phyloP scores from a whole-genome alignment of 2,888 invertebrate genomes.

The Cantharis rustica region DNA sequence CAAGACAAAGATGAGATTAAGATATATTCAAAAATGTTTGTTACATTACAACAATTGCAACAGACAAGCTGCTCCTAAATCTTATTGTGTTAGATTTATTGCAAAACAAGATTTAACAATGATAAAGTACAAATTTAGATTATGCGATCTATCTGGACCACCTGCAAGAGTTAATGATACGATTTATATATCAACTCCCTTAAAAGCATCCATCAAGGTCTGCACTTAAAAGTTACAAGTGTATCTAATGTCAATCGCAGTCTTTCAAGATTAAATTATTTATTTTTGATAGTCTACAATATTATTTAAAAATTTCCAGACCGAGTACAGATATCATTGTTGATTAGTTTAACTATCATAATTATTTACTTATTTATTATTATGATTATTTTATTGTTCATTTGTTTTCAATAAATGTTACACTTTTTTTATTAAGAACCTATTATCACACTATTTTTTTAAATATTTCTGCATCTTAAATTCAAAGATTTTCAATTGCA shows the following conservation, averaged over 20 bases:
- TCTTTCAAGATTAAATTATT: background rate
- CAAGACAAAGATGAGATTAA: constrained; percentile 10
- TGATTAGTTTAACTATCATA: background rate
- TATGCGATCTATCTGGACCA: background rate
- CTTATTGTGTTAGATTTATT: constrained; percentile 2
- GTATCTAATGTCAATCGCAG: background rate
- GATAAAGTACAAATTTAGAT: background rate
- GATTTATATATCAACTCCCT: background rate
- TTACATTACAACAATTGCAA: background rate
- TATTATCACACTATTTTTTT: no score
- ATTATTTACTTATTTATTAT: no score
- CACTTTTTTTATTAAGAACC: no score
- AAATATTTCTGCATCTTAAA: no score
- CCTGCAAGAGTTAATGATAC: background rate
- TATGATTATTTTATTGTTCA: no score
- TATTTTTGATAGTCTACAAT: background rate
- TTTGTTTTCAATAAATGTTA: no score
- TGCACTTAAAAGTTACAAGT: background rate
- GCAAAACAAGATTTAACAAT: background rate
- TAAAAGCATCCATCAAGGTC: background rate
- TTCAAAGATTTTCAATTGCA: no score
- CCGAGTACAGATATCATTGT: background rate
- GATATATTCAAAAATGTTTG: constrained; percentile 6
- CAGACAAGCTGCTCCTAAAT: background rate
- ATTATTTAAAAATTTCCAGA: background rate